Base-by-base conservation (phyloP, 2,113 vertebrate genomes). In the Lipophrys pholis region DNA sequence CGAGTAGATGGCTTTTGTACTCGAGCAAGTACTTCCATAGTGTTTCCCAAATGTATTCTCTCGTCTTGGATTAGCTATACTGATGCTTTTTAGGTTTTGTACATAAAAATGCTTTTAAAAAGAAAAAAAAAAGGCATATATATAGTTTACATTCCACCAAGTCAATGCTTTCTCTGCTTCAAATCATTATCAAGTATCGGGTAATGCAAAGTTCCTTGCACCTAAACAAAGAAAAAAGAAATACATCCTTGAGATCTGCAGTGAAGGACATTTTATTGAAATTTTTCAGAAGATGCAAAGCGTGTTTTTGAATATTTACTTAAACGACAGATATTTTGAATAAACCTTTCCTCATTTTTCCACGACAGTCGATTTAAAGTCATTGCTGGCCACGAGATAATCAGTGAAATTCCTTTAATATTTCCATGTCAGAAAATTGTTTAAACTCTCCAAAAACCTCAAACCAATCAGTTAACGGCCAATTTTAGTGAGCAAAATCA, bases 261-360 rank as follows among this genome's bases (percentile, higher is more conserved):
- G 52, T 75, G 58, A 89, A 72, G 62, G 65, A 66, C 85, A 64
- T 83, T 75, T 48, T 30, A 30, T 30, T 30, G 2, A 30, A 30
- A 30, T 30, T 30, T 30, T 30, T 2, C 21, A 30, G 2, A 30
- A 30, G 21, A 30, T 30, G 21, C 21, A 30, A 30, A 30, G 21
- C 21, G 21, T 30, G 21, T 30, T 30, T 30, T 30, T 2, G 21
- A 4, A 30, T 30, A 30, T 30, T 30, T 30, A 30, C 21, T 30
- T 69, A 59, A 78, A 86, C 78, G 78, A 74, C 48, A 36, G 43
- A 87, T 12, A 15, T 70, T 57, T 69, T 59, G 71, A 87, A 58
- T 87, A 69, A 55, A 52, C 40, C 65, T 61, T 39, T 78, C 50
- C 74, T 53, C n/a, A 30, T 30, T 52, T 49, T n/a, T 12, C 12